Base-by-base conservation (phyloP, 2,888 invertebrate species). In the Noctua pronuba region DNA sequence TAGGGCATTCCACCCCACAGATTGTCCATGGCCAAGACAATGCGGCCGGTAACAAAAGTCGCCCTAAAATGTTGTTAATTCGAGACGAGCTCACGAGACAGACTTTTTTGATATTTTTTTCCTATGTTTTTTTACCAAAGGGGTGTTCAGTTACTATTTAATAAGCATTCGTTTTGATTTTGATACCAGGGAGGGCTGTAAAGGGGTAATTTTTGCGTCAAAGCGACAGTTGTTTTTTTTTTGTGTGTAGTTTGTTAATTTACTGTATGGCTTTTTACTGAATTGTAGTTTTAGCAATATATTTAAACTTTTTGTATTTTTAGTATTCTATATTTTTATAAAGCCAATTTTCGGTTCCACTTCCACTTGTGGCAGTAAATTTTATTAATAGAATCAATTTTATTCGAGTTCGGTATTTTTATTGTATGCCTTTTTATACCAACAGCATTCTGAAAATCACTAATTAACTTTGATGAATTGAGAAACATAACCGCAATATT, bases 61-160 rank as follows among this genome's bases (percentile, higher is more conserved):
- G 93, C 94, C 93, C 95, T 90, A 91, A 94, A 94, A 92, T 89
- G 89, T 88, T 88, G 92, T 92, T 94, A 94, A 94, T 93, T 93
- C 88, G 91, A 92, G 90, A 90, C 90, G 88, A n/a, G n/a, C n/a
- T n/a, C n/a, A n/a, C n/a, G n/a, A 87, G 88, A 87, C 91, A 86
- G 90, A 88, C 91, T 92, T 88, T 91, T 88, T 73, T 62, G 52
- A 38, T 70, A 64, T 73, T 73, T 87, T 85, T 78, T 86, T 69
- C 31, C 18, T 0, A 13, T 55, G 81, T 86, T 89, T 90, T 58
- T 93, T 91, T 83, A 82, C 79, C 77, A 90, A 92, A 90, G 92
- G 92, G 92, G 95, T 91, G 92, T 95, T 91, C 89, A 92, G 95
- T 95, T 95, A 91, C 95, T 91, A 93, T 95, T 94, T 95, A 95